phyloP scores from a whole-genome alignment of 2,888 invertebrate genomes.

The Entomobrya multifasciata region DNA sequence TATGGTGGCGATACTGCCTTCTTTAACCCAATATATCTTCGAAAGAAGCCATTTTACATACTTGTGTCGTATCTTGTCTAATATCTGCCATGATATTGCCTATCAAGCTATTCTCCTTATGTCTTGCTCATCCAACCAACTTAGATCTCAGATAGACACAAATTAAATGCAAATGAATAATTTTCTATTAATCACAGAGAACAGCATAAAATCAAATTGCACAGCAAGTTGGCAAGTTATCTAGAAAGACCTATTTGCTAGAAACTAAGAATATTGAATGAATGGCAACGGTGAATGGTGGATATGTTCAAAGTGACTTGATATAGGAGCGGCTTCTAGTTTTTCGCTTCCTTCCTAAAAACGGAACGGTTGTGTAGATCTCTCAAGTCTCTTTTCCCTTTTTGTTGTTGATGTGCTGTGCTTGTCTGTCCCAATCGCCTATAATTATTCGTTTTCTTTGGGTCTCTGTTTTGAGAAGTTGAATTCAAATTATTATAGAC shows the following conservation, averaged over 20 bases:
- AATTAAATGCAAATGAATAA: slow-evolving; percentile 37
- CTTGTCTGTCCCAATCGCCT: slow-evolving; percentile 8
- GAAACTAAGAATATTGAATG: neutral
- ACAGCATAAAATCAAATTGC: neutral
- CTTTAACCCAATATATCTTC: slow-evolving; percentile 5
- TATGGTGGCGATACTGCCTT: neutral
- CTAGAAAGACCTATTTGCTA: too few species aligned
- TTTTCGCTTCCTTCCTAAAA: slow-evolving; percentile 3
- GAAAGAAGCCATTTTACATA: slow-evolving; percentile 32
- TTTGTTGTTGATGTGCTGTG: neutral
- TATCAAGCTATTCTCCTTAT: neutral
- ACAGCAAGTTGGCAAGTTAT: too few species aligned
- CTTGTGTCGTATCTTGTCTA: too few species aligned
- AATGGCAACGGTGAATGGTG: neutral
- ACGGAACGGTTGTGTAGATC: neutral
- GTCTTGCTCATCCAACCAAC: too few species aligned
- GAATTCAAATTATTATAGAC: too few species aligned
- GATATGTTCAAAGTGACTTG: too few species aligned
- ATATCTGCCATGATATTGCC: neutral
- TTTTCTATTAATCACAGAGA: slow-evolving; percentile 38
- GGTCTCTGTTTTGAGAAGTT: too few species aligned
- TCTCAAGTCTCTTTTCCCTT: too few species aligned
- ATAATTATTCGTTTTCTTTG: slow-evolving; percentile 1
- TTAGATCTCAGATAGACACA: too few species aligned
- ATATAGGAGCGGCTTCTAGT: slow-evolving; percentile 21